Evolutionary conservation across 2,888 invertebrate genomes (phyloP), one percentile per base, ranked within the genome.

Genomic region (Dicycla oo): DNA sequence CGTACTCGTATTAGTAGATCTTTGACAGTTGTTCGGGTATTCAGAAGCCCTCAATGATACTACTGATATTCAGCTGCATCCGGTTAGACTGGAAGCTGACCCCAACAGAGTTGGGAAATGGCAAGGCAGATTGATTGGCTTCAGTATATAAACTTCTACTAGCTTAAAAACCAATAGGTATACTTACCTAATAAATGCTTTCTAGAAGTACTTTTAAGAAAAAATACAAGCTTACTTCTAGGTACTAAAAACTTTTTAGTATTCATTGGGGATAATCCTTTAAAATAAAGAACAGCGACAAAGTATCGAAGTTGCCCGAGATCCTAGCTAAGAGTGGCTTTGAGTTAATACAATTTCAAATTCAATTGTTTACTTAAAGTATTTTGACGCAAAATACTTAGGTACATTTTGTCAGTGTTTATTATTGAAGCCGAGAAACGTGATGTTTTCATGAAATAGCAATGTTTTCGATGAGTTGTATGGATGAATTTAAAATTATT

Each of bases 211-310:
- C 15, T 58, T 49, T 73, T 15, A n/a, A 13, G 0, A 45, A 54
- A 58, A 60, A 47, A n/a, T 15, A 40, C 51, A 51, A 34, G 43
- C 30, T 53, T n/a, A 38, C 40, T 43, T 56, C 13, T 11, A 38
- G 38, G 38, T 38, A 10, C n/a, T 23, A 53, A 53, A 53, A 54
- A 8, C 62, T 57, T 75, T 58, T 75, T 70, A 75, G 65, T 76
- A 75, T 75, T 81, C 60, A 56, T 62, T 64, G 56, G 23, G 23
- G 30, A 58, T 70, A 70, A 76, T 64, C 64, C 72, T 81, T 64
- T 67, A 20, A 76, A 81, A 71, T 64, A 64, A 67, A 67, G 47
- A 43, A 56, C 51, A 38, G 51, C 18, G 47, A 49, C 15, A 63
- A 45, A 63, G 73, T 45, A 65, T 64, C 49, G 26, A 34, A 78